A percentile compares a stretch with the other conserved stretches of the same genome.
phyloP scores from a whole-genome alignment of 2,113 vertebrate genomes.

The Cryptomyrus ogoouensis region DNA sequence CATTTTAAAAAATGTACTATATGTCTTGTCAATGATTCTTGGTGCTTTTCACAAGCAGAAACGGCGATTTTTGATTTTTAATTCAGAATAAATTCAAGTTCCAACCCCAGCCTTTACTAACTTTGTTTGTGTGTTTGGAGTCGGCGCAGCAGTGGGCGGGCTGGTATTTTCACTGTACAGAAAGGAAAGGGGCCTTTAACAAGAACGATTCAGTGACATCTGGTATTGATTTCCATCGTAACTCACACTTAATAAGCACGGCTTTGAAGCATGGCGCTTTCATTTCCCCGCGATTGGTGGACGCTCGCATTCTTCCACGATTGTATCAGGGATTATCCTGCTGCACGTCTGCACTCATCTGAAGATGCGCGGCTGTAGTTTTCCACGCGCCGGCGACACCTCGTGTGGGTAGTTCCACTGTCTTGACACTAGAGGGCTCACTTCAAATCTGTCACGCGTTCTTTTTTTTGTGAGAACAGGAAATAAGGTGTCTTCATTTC shows the following conservation, averaged over 20 bases:
- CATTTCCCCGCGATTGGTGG: slow-evolving; percentile 71
- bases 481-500: neutral
- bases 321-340: slow-evolving; percentile 54
- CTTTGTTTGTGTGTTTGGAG: neutral
- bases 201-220: slow-evolving; percentile 77
- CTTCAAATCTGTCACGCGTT: neutral
- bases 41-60: neutral
- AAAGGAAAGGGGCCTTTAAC: slow-evolving; percentile 60
- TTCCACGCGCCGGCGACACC: neutral
- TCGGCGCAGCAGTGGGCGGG: slow-evolving; percentile 42
- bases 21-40: neutral
- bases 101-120: neutral
- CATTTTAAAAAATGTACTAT: neutral
- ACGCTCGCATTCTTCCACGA: slow-evolving; percentile 75
- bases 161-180: slow-evolving; percentile 8
- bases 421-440: neutral
- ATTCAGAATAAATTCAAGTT: neutral
- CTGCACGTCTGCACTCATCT: neutral
- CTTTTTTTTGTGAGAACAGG: neutral
- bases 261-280: slow-evolving; percentile 83
- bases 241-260: slow-evolving; percentile 87
- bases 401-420: neutral
- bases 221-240: slow-evolving; percentile 89
- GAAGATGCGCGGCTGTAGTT: neutral
- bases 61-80: neutral